Conservation (phyloP, 1,140 invertebrate species). For the Cepaea nemoralis region DNA sequence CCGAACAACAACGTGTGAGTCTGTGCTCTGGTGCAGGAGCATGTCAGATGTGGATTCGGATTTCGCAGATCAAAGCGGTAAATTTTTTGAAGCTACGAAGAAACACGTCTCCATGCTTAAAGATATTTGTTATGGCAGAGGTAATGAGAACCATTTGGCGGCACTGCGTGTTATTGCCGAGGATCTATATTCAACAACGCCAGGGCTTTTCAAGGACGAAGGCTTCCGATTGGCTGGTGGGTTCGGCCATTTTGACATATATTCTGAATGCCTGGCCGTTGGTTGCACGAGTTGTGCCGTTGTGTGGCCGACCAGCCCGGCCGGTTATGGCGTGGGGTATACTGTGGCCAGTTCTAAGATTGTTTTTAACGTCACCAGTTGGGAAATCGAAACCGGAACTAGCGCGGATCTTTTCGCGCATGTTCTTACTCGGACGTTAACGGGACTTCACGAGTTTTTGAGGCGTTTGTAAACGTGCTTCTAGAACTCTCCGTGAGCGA, state of each 20-base stretch:
- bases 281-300: conserved; percentile 20
- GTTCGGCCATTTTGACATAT: neutral
- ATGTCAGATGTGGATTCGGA: neutral
- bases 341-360: conserved; percentile 12
- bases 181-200: neutral
- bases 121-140: neutral
- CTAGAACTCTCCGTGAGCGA: no score
- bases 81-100: conserved; percentile 3
- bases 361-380: conserved; percentile 10
- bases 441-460: neutral
- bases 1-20: neutral
- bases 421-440: neutral
- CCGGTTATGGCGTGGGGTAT: conserved; percentile 33
- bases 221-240: neutral
- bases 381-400: neutral
- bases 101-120: conserved; percentile 2
- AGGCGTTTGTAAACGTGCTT: neutral
- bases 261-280: conserved; percentile 13
- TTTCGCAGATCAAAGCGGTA: neutral
- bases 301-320: neutral
- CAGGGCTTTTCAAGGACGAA: neutral
- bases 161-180: conserved; percentile 10
- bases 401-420: conserved; percentile 9
- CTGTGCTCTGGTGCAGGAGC: conserved; percentile 5
- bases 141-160: conserved; percentile 14